A percentile compares a stretch with the other conserved stretches of the same genome.
Evolutionary conservation across 2,113 vertebrate genomes (phyloP).

Genomic region (Parus major): DNA sequence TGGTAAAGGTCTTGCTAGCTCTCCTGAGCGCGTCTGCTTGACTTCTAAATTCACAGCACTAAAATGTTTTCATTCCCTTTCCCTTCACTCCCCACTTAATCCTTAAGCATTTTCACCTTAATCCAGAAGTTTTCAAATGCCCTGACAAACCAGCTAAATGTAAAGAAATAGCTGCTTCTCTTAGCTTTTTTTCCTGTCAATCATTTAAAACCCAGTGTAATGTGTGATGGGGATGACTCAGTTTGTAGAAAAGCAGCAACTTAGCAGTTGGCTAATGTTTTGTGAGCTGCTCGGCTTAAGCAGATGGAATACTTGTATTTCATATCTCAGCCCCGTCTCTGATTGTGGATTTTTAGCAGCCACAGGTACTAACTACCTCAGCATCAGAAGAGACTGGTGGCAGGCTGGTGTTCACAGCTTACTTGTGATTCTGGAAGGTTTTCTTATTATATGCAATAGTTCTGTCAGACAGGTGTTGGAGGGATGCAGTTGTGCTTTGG

Average conservation of each 20-base stretch:
- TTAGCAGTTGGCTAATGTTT: conserved; percentile 58
- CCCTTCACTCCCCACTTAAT: conserved; percentile 62
- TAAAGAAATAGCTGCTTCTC: conserved; percentile 63
- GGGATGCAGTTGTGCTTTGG: conserved; percentile 50
- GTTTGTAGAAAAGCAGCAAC: conserved; percentile 52
- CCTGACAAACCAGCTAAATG: conserved; percentile 64
- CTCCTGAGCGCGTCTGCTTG: conserved; percentile 40
- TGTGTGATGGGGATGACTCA: conserved; percentile 59
- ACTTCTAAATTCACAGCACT: conserved; percentile 58
- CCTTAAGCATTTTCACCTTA: conserved; percentile 69
- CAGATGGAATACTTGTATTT: conserved; percentile 46
- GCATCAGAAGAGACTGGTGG: conserved; percentile 12
- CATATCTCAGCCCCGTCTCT: background rate
- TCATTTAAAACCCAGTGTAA: conserved; percentile 55
- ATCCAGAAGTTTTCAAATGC: conserved; percentile 68
- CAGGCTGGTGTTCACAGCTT: conserved; percentile 47
- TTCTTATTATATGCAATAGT: conserved; percentile 53
- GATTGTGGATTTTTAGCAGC: conserved; percentile 1
- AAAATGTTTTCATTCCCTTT: conserved; percentile 50
- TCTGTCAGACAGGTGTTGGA: conserved; percentile 62
- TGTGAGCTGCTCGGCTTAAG: conserved; percentile 45
- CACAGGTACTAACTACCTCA: conserved; percentile 42
- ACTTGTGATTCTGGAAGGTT: conserved; percentile 62
- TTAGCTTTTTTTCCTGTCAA: conserved; percentile 61
- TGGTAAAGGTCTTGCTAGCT: conserved; percentile 46